phyloP scores from a whole-genome alignment of 64 coral and sea anemone species.

The Porites lutea region DNA sequence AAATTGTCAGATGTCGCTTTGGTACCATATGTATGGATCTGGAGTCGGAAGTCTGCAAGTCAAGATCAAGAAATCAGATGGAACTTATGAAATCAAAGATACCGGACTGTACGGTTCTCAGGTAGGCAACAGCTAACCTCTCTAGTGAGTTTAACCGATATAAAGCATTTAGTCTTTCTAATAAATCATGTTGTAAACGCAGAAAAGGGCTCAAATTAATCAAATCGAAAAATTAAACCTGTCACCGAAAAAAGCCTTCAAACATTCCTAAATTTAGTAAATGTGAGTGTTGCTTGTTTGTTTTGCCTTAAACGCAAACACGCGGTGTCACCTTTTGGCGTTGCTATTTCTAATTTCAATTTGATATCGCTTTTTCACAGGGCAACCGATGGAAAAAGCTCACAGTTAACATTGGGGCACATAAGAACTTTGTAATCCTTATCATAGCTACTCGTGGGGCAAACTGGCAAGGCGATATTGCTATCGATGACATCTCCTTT shows the following conservation, averaged over 20 bases:
- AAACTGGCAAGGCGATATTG: constrained; percentile 82
- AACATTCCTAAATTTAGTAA: too few species aligned
- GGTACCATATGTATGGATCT: constrained; percentile 94
- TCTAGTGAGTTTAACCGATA: too few species aligned
- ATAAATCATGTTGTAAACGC: too few species aligned
- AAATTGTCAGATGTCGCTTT: constrained; percentile 89
- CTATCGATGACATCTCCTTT: constrained; percentile 90
- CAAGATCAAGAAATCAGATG: constrained; percentile 75
- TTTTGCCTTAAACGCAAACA: too few species aligned
- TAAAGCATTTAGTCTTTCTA: too few species aligned
- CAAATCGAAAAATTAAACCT: too few species aligned
- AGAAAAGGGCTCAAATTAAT: too few species aligned
- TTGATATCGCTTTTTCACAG: not conserved
- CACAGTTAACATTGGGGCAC: constrained; percentile 58
- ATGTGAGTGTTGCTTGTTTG: too few species aligned
- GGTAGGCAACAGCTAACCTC: constrained; percentile 12
- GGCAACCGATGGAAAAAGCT: constrained; percentile 84
- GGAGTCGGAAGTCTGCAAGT: constrained; percentile 77
- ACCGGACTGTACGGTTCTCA: constrained; percentile 26
- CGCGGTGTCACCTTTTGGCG: too few species aligned
- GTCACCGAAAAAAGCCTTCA: too few species aligned
- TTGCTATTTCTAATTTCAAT: not conserved
- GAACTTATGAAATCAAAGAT: constrained; percentile 39
- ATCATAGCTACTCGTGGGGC: constrained; percentile 85
- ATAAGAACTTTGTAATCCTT: constrained; percentile 91